Conservation (phyloP, 2,113 vertebrate species). For the Percina caprodes region DNA sequence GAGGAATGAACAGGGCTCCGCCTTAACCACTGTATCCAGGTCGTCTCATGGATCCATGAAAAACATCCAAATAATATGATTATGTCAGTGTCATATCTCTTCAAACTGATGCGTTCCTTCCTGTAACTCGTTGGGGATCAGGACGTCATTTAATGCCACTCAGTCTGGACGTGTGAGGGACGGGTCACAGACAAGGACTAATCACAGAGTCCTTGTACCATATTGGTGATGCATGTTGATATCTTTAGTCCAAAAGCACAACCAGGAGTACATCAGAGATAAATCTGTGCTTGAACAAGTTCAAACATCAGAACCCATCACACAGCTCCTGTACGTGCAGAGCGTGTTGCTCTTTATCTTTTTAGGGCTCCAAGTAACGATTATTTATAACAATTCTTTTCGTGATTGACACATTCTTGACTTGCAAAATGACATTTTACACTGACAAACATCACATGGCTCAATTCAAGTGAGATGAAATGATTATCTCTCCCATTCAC, state of each 20-base stretch:
- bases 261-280: neutral
- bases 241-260: neutral
- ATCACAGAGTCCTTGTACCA: slow-evolving; percentile 64
- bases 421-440: too few species aligned
- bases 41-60: too few species aligned
- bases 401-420: too few species aligned
- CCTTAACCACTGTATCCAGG: neutral
- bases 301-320: slow-evolving; percentile 5
- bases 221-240: slow-evolving; percentile 4
- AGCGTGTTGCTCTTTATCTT: too few species aligned
- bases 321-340: too few species aligned
- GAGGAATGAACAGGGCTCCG: neutral
- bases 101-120: neutral
- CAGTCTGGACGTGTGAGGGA: slow-evolving; percentile 32
- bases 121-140: slow-evolving; percentile 15
- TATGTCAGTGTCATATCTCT: neutral
- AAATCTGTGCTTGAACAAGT: slow-evolving; percentile 10
- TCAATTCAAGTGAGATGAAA: too few species aligned
- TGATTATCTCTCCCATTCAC: too few species aligned
- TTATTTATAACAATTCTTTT: neutral
- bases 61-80: neutral
- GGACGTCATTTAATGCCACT: slow-evolving; percentile 27
- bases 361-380: neutral
- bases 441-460: too few species aligned
- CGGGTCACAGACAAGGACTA: slow-evolving; percentile 46